A percentile compares a stretch with the other conserved stretches of the same genome.
These are phyloP conservation scores for Campodea augens DNA, from an alignment of 1,140 invertebrate species.

Conservation along the genomic window DNA sequence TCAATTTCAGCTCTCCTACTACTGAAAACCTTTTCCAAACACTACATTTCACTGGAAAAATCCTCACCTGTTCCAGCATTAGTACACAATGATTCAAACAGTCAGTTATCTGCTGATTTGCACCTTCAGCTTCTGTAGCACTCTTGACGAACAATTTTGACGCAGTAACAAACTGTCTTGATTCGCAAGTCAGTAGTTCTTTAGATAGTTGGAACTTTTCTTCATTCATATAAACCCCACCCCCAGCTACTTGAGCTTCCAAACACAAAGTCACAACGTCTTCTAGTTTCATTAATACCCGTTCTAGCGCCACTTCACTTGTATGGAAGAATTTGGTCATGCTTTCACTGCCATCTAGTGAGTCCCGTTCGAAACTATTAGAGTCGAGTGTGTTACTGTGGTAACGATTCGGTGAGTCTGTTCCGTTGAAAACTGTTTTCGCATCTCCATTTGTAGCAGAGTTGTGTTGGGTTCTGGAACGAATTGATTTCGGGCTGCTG, in stretches of 20 bases:
- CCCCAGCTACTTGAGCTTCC: conserved; percentile 43
- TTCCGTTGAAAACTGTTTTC: too few species aligned
- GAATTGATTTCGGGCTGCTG: too few species aligned
- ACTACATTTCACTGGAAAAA: too few species aligned
- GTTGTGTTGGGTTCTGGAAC: too few species aligned
- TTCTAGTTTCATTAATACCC: conserved; percentile 39
- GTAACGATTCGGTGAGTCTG: too few species aligned
- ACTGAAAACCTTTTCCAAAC: too few species aligned
- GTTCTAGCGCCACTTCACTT: conserved; percentile 42
- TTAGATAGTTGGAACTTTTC: conserved; percentile 48
- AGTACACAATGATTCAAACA: conserved; percentile 48
- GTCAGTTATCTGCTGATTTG: conserved; percentile 32
- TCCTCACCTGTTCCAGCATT: conserved; percentile 35
- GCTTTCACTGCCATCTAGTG: too few species aligned
- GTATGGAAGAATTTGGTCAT: too few species aligned
- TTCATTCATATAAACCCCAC: conserved; percentile 45
- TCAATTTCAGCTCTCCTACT: too few species aligned
- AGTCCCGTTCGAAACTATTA: too few species aligned
- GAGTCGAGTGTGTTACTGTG: too few species aligned
- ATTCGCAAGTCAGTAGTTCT: conserved; percentile 56
- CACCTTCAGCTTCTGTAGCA: conserved; percentile 35
- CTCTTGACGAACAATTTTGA: conserved; percentile 64
- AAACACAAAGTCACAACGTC: conserved; percentile 44
- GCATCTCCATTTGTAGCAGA: too few species aligned
- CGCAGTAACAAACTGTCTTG: conserved; percentile 57